A percentile compares a stretch with the other conserved stretches of the same genome.
Evolutionary conservation across 2,797 vertebrate genomes (phyloP).

Genomic region (Percopsis omiscomaycus): DNA sequence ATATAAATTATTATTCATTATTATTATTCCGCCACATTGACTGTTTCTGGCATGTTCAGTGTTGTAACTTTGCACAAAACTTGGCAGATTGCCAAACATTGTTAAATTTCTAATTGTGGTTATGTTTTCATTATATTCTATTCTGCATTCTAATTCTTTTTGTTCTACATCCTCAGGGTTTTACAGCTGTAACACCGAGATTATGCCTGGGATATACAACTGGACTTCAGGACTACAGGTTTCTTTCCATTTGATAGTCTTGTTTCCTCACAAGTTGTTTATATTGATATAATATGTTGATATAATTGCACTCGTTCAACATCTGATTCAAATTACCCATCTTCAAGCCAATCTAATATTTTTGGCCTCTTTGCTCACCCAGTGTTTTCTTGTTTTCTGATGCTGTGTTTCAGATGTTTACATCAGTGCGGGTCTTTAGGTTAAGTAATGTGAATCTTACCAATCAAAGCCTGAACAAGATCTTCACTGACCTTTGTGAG

Average conservation of each 20-base stretch:
- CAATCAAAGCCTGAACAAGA: conserved; percentile 95
- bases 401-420: conserved; percentile 88
- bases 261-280: background rate
- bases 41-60: background rate
- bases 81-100: too few relatives aligned
- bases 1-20: background rate
- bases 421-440: conserved; percentile 92
- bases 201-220: conserved; percentile 97
- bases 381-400: conserved; percentile 6
- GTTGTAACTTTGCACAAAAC: background rate
- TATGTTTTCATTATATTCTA: too few relatives aligned
- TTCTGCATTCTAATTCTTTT: background rate
- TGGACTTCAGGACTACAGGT: conserved; percentile 97
- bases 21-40: background rate
- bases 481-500: conserved; percentile 97
- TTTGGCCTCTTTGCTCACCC: conserved; percentile 19
- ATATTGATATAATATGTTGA: background rate
- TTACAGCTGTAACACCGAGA: conserved; percentile 97
- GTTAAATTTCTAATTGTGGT: too few relatives aligned
- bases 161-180: conserved; percentile 80
- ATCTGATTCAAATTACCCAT: background rate
- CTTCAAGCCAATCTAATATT: background rate
- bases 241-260: conserved; percentile 16
- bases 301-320: background rate
- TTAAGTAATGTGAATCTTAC: conserved; percentile 89